These are phyloP conservation scores for Drosophila yakuba DNA, from an alignment of 1,140 invertebrate genomes.

Conservation along the genomic window DNA sequence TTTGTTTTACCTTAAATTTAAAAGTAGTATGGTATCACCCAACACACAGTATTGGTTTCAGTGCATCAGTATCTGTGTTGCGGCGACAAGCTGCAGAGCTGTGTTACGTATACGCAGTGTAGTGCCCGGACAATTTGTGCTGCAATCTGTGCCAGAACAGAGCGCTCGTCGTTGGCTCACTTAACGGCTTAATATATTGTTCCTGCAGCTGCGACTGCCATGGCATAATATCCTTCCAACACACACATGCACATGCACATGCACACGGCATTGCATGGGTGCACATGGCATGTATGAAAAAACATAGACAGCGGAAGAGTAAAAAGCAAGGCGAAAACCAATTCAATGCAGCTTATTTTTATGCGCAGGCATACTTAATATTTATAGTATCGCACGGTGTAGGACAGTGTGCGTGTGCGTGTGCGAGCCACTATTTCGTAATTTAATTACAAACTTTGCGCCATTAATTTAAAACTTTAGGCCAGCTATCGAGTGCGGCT, in stretches of 20 bases:
- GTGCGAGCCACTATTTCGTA: conserved; percentile 54
- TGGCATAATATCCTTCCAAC: conserved; percentile 61
- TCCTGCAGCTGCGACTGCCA: conserved; percentile 66
- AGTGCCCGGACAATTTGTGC: conserved; percentile 55
- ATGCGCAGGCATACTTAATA: conserved; percentile 46
- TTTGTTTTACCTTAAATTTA: too few species aligned
- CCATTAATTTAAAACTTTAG: conserved; percentile 79
- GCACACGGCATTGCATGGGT: conserved; percentile 38
- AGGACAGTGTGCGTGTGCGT: conserved; percentile 8
- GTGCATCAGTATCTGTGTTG: conserved; percentile 14
- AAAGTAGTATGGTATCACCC: too few species aligned
- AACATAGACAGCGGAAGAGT: conserved; percentile 50
- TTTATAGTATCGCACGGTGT: conserved; percentile 37
- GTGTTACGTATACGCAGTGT: conserved; percentile 72
- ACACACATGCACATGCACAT: conserved; percentile 4
- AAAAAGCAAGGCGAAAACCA: conserved; percentile 60
- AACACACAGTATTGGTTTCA: neutral
- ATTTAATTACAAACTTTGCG: conserved; percentile 80
- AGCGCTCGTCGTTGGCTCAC: conserved; percentile 61
- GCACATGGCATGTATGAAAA: conserved; percentile 52
- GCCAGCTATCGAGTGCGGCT: conserved; percentile 74
- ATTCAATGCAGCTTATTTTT: conserved; percentile 61
- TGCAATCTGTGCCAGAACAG: conserved; percentile 68
- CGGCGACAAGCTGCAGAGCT: conserved; percentile 7
- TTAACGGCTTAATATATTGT: conserved; percentile 83